A percentile compares a stretch with the other conserved stretches of the same genome.
These are phyloP conservation scores for Sympetrum striolatum DNA, from an alignment of 2,888 invertebrate species.

Conservation along the genomic window DNA sequence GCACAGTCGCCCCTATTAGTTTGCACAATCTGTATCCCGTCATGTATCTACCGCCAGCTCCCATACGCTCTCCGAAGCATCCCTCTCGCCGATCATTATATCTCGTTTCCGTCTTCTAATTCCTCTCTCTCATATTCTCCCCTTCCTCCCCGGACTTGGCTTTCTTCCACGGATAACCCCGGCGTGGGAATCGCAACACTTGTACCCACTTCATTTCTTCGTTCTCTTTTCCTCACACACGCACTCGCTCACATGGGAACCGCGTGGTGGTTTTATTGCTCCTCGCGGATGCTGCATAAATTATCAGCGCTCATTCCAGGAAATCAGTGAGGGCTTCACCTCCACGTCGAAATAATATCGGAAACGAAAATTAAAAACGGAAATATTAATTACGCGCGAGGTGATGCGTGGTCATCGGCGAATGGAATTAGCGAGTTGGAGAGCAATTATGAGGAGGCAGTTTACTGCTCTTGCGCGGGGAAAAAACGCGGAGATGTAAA, in stretches of 20 bases:
- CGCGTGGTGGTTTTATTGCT: background rate
- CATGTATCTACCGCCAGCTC: too few species aligned
- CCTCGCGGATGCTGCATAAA: background rate
- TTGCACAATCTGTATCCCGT: too few species aligned
- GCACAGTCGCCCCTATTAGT: too few species aligned
- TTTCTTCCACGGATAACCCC: background rate
- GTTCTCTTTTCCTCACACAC: constrained; percentile 6
- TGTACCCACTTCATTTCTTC: constrained; percentile 21
- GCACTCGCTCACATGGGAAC: background rate
- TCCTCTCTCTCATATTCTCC: background rate
- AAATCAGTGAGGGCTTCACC: background rate
- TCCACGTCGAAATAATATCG: background rate
- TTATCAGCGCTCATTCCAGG: background rate
- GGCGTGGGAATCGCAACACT: constrained; percentile 28
- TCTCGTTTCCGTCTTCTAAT: background rate
- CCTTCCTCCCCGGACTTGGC: background rate
- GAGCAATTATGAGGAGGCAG: too few species aligned
- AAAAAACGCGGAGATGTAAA: too few species aligned
- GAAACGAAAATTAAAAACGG: background rate
- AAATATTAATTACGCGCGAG: too few species aligned
- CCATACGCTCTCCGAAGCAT: too few species aligned
- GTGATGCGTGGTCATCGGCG: too few species aligned
- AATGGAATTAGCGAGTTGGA: too few species aligned
- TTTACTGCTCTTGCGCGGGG: too few species aligned
- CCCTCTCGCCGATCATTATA: background rate